Evolutionary conservation across 2,888 invertebrate species (phyloP).

Genomic region (Ectropis crepuscularia): DNA sequence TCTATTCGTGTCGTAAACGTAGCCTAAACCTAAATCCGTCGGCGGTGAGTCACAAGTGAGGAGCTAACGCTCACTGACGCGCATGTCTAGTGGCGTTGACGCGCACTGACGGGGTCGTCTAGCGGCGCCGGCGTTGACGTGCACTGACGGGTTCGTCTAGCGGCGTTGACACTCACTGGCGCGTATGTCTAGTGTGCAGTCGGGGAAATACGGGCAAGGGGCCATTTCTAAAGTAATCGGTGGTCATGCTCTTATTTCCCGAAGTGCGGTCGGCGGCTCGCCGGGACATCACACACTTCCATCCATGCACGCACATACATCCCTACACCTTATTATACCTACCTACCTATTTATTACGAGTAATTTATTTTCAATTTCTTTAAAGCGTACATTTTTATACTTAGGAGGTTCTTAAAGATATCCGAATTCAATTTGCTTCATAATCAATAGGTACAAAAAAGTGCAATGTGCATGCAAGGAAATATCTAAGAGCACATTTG

Average conservation of each 20-base stretch:
- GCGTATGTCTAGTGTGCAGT: conserved; percentile 9
- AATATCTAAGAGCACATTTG: conserved; percentile 63
- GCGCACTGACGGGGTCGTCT: no score
- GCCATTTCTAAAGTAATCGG: conserved; percentile 4
- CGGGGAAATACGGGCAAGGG: conserved; percentile 24
- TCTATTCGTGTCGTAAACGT: conserved; percentile 60
- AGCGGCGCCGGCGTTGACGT: conserved; percentile 38
- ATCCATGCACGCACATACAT: conserved; percentile 71
- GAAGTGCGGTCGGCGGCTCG: conserved; percentile 6
- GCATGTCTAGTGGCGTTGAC: not conserved
- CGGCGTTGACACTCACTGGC: conserved; percentile 42
- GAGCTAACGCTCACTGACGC: conserved; percentile 37
- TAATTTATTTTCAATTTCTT: conserved; percentile 80
- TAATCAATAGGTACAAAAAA: conserved; percentile 65
- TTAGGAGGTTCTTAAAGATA: conserved; percentile 80
- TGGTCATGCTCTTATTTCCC: conserved; percentile 16
- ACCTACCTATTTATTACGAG: conserved; percentile 80
- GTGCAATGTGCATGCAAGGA: conserved; percentile 73
- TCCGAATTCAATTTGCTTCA: conserved; percentile 62
- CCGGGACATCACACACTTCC: conserved; percentile 28
- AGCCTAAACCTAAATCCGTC: conserved; percentile 67
- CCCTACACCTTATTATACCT: conserved; percentile 77
- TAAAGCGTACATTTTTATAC: conserved; percentile 85
- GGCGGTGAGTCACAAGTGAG: conserved; percentile 68
- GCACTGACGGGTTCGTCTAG: conserved; percentile 21